Percentiles rank a stretch among this genome's conserved stretches.
Evolutionary conservation across 2,113 vertebrate genomes (phyloP).

Genomic region (Silurus meridionalis): DNA sequence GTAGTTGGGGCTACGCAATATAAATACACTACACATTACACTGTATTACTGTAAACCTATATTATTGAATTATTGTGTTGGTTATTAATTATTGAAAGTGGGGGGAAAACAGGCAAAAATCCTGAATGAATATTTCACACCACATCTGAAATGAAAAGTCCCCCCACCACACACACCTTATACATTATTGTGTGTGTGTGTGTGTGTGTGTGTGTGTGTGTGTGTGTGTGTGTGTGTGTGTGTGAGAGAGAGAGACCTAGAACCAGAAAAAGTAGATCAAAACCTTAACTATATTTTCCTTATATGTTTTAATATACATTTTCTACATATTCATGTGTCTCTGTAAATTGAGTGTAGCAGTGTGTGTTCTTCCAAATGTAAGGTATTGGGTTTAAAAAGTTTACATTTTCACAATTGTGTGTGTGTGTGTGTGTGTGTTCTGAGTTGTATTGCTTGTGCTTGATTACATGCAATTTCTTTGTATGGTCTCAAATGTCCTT

Average conservation of each 20-base stretch:
- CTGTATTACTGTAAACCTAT: too few species aligned
- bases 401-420: background rate
- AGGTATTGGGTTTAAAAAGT: background rate
- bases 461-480: background rate
- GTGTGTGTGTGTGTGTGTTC: background rate
- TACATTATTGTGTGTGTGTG: background rate
- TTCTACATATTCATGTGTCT: background rate
- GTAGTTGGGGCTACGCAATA: background rate
- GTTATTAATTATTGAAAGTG: background rate
- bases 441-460: background rate
- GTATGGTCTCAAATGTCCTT: background rate
- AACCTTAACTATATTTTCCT: background rate
- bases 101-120: background rate
- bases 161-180: too few species aligned
- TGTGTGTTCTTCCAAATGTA: background rate
- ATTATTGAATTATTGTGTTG: too few species aligned
- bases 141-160: background rate
- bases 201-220: slow-evolving; percentile 1
- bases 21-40: background rate
- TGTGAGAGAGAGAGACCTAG: background rate
- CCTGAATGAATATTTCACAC: background rate
- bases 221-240: background rate
- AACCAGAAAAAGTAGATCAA: background rate
- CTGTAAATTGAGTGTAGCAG: background rate
- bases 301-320: background rate